phyloP scores from a whole-genome alignment of 1,140 invertebrate species.

The Neelides sp. region DNA sequence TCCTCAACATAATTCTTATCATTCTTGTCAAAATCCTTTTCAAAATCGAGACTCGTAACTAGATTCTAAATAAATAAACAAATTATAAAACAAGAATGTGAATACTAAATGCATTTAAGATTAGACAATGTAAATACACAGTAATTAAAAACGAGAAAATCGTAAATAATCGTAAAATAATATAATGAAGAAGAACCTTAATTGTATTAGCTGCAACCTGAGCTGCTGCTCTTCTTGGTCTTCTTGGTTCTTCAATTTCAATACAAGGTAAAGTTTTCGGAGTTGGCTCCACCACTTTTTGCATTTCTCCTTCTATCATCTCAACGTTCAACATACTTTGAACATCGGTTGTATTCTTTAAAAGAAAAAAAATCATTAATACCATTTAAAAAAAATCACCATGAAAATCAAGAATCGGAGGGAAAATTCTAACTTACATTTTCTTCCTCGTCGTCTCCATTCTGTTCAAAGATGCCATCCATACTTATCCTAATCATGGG shows the following conservation, averaged over 20 bases:
- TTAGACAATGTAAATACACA: too few species aligned
- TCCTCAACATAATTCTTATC: constrained; percentile 5
- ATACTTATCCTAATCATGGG: constrained; percentile 14
- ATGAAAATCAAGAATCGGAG: not conserved
- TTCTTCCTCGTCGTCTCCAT: constrained; percentile 17
- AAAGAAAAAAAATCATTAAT: not conserved
- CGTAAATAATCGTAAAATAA: not conserved
- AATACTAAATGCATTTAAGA: not conserved
- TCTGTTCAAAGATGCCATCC: constrained; percentile 10
- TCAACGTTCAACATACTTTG: constrained; percentile 24
- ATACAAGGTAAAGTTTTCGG: not conserved
- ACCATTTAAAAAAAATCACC: not conserved
- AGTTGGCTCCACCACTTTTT: not conserved
- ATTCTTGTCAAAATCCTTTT: constrained; percentile 16
- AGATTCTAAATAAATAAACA: not conserved
- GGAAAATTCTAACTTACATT: constrained; percentile 5
- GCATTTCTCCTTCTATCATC: constrained; percentile 13
- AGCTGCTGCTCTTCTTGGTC: constrained; percentile 32
- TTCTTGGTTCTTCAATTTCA: not conserved
- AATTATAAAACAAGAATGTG: not conserved
- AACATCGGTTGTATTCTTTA: constrained; percentile 12
- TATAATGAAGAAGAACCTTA: constrained; percentile 27
- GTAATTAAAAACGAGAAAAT: too few species aligned
- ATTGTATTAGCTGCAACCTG: constrained; percentile 33
- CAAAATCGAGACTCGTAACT: constrained; percentile 1